A percentile compares a stretch with the other conserved stretches of the same genome.
Conservation (phyloP, 37 sponge, comb jelly and placozoan species). For the Ianthella basta region DNA sequence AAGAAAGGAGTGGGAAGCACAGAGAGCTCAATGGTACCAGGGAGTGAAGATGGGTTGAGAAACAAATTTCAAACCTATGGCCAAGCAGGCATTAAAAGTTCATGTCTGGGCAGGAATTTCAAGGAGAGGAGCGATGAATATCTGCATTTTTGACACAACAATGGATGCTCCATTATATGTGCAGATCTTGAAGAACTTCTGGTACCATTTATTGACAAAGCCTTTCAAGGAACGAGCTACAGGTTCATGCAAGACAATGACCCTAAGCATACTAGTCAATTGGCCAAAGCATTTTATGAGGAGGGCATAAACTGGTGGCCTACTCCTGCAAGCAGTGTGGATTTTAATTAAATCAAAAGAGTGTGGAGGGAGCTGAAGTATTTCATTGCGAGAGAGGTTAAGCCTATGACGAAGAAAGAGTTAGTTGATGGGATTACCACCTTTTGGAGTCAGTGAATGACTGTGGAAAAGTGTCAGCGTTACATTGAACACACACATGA, state of each 20-base stretch:
- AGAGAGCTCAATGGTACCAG: too few species aligned
- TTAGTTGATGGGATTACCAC: not conserved
- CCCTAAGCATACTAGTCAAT: constrained; percentile 3
- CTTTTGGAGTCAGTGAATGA: constrained; percentile 6
- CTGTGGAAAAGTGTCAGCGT: not conserved
- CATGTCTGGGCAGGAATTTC: constrained; percentile 16
- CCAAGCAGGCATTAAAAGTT: constrained; percentile 1
- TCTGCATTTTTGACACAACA: constrained; percentile 5
- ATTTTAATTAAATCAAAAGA: not conserved
- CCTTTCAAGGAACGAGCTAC: not conserved
- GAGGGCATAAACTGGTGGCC: constrained; percentile 30
- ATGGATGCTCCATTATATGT: not conserved
- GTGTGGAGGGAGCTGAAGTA: constrained; percentile 17
- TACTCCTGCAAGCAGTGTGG: constrained; percentile 9
- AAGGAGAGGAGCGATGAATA: not conserved
- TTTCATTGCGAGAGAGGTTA: constrained; percentile 10
- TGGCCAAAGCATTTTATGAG: not conserved
- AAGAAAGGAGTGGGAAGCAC: too few species aligned
- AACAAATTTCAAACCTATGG: not conserved
- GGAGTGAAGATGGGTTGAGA: constrained; percentile 1
- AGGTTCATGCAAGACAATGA: constrained; percentile 14
- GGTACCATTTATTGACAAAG: constrained; percentile 1
- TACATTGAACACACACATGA: constrained; percentile 9
- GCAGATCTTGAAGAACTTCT: not conserved
- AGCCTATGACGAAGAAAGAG: not conserved